These are phyloP conservation scores for Palythoa heliodiscus DNA, from an alignment of 92 coral and sea anemone genomes.

Conservation along the genomic window DNA sequence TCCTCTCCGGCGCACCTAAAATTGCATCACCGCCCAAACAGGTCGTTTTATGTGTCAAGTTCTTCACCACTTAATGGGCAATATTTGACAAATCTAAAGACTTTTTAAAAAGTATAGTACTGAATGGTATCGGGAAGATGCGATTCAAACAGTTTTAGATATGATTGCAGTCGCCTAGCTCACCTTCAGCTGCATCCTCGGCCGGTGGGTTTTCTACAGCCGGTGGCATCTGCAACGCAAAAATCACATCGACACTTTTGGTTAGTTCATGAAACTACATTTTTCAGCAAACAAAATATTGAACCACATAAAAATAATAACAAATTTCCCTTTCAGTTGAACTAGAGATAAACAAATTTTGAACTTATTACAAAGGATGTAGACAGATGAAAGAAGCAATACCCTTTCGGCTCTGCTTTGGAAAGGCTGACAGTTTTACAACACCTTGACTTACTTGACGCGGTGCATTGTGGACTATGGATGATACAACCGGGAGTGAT, in stretches of 20 bases:
- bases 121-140: too few species aligned
- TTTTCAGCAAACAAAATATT: neutral
- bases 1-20: constrained; percentile 16
- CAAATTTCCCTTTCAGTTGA: neutral
- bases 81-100: neutral
- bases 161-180: neutral
- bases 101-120: neutral
- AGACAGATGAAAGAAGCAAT: constrained; percentile 40
- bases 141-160: neutral
- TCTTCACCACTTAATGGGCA: too few species aligned
- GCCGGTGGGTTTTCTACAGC: constrained; percentile 98
- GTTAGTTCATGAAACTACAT: constrained; percentile 2
- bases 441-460: constrained; percentile 49
- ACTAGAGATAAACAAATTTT: neutral
- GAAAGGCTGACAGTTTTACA: neutral
- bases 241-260: constrained; percentile 12
- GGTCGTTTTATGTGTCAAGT: neutral
- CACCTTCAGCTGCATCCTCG: constrained; percentile 84
- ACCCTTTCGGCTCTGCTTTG: neutral
- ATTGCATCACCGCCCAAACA: constrained; percentile 58
- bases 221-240: constrained; percentile 87
- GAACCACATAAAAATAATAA: constrained; percentile 18
- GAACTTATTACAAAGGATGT: constrained; percentile 49
- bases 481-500: neutral
- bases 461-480: neutral